A percentile compares a stretch with the other conserved stretches of the same genome.
Evolutionary conservation across 2,113 vertebrate genomes (phyloP).

Genomic region (Brachyhypopomus gauderio): DNA sequence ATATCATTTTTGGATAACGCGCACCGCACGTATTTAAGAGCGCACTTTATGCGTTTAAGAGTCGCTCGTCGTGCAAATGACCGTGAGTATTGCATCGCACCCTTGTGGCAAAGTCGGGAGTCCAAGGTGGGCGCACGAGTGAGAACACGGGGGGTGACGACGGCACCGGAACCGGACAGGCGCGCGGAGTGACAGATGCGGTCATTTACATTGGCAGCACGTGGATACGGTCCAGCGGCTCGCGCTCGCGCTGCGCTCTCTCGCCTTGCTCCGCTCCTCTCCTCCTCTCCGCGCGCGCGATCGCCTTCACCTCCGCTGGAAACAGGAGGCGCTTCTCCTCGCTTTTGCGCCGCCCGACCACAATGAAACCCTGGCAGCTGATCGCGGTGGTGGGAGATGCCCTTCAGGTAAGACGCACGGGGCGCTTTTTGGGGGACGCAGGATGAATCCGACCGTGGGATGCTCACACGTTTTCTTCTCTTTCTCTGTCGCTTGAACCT

Average conservation of each 20-base stretch:
- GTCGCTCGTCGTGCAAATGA: background rate
- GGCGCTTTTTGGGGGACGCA: conserved; percentile 57
- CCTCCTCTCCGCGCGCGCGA: conserved; percentile 22
- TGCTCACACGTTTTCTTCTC: conserved; percentile 58
- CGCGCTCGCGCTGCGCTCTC: conserved; percentile 59
- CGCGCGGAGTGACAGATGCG: conserved; percentile 62
- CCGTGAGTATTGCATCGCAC: background rate
- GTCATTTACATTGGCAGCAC: conserved; percentile 77
- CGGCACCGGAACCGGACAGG: conserved; percentile 41
- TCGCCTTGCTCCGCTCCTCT: background rate
- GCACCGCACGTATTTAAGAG: background rate
- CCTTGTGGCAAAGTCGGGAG: background rate
- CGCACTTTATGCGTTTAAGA: background rate
- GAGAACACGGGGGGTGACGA: conserved; percentile 34
- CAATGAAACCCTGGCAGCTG: conserved; percentile 81
- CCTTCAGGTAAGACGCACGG: conserved; percentile 78
- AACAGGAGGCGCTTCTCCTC: conserved; percentile 18
- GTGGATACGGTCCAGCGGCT: conserved; percentile 60
- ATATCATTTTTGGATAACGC: background rate
- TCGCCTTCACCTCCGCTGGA: conserved; percentile 8
- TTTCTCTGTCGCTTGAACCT: conserved; percentile 47
- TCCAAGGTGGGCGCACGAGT: conserved; percentile 9
- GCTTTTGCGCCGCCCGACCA: conserved; percentile 59
- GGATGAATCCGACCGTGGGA: conserved; percentile 59
- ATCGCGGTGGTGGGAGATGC: conserved; percentile 80